Base-by-base conservation (phyloP, 1,140 invertebrate genomes). In the Neuroterus valhalla region DNA sequence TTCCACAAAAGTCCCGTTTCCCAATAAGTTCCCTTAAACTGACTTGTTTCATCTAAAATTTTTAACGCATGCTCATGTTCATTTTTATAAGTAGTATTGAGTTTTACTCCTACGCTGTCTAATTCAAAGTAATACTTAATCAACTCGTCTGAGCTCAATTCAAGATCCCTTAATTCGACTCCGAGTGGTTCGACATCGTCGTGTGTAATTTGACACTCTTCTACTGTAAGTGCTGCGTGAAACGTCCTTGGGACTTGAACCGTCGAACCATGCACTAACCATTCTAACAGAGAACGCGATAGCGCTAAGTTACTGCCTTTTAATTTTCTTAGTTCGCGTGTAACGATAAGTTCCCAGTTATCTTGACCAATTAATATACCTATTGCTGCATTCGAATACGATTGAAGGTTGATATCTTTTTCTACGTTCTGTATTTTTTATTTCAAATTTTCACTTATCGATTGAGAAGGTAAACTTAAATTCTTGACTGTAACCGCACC, bases 1-100 rank as follows among this genome's bases (percentile, higher is more conserved):
- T 74, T 74, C 77, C 79, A 82, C 3, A 82, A 23, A 21, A 79
- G 46, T 14, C 77, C 74, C 3, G 73, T 76, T 12, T 81, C 70
- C 67, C 71, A 81, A 14, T 71, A 68, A 8, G 66, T 55, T 2
- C 52, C 21, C 31, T 5, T 38, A 38, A 38, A 38, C 31, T 6
- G 31, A 38, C 31, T 38, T 38, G 31, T 38, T 0, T 38, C 31
- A 6, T 4, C 8, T 38, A 38, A 38, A 38, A 38, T 38, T 38
- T 55, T 0, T 17, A 42, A 14, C 0, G 66, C 72, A n/a, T 66
- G 72, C 52, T 70, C 0, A 14, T 45, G 8, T 14, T 14, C 23
- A 21, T 31, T 17, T 46, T 43, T 31, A 50, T 45, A 15, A 6
- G 19, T 17, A 21, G n/a, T 46, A 26, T 6, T 55, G 38, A 42